Base-by-base conservation (phyloP, 1,140 invertebrate genomes). In the Zaprionus capensis region DNA sequence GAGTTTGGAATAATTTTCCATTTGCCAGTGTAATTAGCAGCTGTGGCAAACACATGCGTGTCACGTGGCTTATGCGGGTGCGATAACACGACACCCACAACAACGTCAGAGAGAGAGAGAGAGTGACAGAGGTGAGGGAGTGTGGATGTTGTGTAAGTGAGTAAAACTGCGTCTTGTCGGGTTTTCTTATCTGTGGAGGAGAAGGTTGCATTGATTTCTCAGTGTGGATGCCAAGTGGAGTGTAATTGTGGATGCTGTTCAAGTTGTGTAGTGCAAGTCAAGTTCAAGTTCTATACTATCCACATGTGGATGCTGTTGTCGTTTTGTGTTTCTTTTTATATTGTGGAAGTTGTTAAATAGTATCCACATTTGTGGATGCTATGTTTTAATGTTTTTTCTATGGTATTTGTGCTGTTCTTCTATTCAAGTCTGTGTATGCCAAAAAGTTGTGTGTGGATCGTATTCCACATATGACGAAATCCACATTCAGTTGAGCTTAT, bases 11-110 rank as follows among this genome's bases (percentile, higher is more conserved):
- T 38, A 31, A 59, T 72, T 71, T 72, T 20, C 55, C 34, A 67
- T 72, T 66, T 66, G 34, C 44, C n/a, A n/a, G 17, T 31, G 15
- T 17, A 57, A 71, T 71, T 71, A 71, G 22, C 69, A 51, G 41
- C 31, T 58, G 53, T n/a, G 15, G 41, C 66, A 69, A 64, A 64
- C 64, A 58, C 44, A 65, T 65, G 62, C 55, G 31, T 38, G 55
- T 71, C 69, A 71, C 69, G 69, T 71, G 69, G 46, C 17, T 15
- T 22, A 53, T 31, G 17, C 17, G 58, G 5, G 34, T 9, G 9
- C 20, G 31, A 63, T 56, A 56, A 55, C 34, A 53, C n/a, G 15
- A 61, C 34, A 24, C 6, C 28, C 57, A 20, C 56, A 51, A 64
- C 15, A 20, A 12, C 24, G 28, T 24, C 11, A 34, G 24, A 46